Base-by-base conservation (phyloP, 2,113 vertebrate genomes). In the Apistogramma diplotaenia region DNA sequence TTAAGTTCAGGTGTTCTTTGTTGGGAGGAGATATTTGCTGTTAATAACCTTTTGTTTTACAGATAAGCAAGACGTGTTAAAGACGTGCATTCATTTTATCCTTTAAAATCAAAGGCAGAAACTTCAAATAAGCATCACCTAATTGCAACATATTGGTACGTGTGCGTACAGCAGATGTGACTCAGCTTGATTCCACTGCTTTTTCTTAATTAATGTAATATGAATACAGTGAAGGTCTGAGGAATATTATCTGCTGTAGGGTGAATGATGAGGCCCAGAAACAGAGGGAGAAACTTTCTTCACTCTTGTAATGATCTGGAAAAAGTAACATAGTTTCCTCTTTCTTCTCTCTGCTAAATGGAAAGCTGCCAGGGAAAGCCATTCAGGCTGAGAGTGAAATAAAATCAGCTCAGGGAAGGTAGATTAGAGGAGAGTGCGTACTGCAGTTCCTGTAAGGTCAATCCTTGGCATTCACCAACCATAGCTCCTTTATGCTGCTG, bases 391-490 rank as follows among this genome's bases (percentile, higher is more conserved):
- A 61, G 55, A 61, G 33, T 29, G 54, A 82, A 89, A 85, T 92
- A 58, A 85, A 88, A 88, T 82, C 78, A 83, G 79, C 51, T 46
- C 76, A 23, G 74, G 6, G 40, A 81, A 78, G 70, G 75, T 10
- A 88, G 78, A 87, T 71, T 74, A 71, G 84, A 82, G 78, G 55
- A 27, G 60, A 88, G 80, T 72, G 65, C 56, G 84, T 70, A 74
- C 84, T 77, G 77, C 83, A 79, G 81, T 73, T 86, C 78, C 60
- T 40, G 21, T 79, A 76, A 88, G 91, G 89, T 90, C 89, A 86
- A 75, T 75, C 76, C 12, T 77, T 83, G 76, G 59, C 84, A 78
- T 90, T 87, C 85, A 74, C 61, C 73, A 33, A 82, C 59, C 77
- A 60, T 78, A 77, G 35, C 40, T 83, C 62, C 85, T 84, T 77